Evolutionary conservation across 2,113 vertebrate species (phyloP).

Genomic region (Psilopogon haemacephalus): DNA sequence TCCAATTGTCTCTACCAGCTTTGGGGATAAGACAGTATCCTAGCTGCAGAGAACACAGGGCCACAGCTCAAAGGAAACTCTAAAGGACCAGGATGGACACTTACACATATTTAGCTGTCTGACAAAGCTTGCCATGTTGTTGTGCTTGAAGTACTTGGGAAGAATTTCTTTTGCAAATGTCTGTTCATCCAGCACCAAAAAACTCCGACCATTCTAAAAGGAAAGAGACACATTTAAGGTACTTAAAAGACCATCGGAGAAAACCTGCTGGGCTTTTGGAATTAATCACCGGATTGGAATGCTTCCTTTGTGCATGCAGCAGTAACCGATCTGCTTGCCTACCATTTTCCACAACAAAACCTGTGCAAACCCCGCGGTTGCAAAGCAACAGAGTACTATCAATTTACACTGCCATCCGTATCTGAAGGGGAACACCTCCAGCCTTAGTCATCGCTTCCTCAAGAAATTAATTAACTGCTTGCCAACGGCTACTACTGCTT

Average conservation of each 20-base stretch:
- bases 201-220: slow-evolving; percentile 91
- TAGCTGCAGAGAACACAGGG: background rate
- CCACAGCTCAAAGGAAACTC: background rate
- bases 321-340: background rate
- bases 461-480: background rate
- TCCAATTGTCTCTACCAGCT: background rate
- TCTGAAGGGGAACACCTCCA: background rate
- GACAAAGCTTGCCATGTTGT: slow-evolving; percentile 99
- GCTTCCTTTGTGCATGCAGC: background rate
- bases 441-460: background rate
- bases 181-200: slow-evolving; percentile 94
- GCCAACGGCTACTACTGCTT: background rate
- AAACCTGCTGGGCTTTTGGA: background rate
- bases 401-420: background rate
- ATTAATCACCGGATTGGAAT: slow-evolving; percentile 47
- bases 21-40: background rate
- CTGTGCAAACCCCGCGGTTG: background rate
- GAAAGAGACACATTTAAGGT: background rate
- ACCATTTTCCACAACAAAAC: slow-evolving; percentile 37
- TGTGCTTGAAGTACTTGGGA: slow-evolving; percentile 98
- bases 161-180: slow-evolving; percentile 96
- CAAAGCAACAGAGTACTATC: background rate
- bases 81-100: slow-evolving; percentile 48
- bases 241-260: background rate
- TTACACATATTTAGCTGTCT: slow-evolving; percentile 98